Evolutionary conservation across 1,140 invertebrate species (phyloP).

Genomic region (Oppia nitens): DNA sequence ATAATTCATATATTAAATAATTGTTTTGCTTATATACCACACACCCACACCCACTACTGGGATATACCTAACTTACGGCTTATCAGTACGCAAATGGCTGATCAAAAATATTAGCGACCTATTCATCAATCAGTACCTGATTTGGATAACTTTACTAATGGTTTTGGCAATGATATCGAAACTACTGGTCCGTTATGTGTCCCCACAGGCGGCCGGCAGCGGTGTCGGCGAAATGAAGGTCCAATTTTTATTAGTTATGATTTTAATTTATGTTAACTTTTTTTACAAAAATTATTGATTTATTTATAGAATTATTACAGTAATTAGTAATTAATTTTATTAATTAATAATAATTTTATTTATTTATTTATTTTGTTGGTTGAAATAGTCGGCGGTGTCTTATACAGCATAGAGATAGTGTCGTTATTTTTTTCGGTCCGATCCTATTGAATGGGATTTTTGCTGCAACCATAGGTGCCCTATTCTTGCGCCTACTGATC

Average conservation of each 20-base stretch:
- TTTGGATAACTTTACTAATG: conserved; percentile 73
- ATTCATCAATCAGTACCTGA: conserved; percentile 57
- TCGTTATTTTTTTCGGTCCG: conserved; percentile 94
- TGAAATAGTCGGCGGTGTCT: conserved; percentile 45
- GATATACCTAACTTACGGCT: neutral
- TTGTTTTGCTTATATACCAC: neutral
- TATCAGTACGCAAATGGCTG: neutral
- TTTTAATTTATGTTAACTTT: no score
- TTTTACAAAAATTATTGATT: neutral
- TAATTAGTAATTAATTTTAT: neutral
- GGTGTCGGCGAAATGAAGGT: conserved; percentile 99
- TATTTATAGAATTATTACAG: neutral
- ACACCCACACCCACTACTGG: conserved; percentile 41
- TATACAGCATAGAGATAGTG: conserved; percentile 98
- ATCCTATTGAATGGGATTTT: conserved; percentile 97
- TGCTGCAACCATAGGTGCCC: conserved; percentile 86
- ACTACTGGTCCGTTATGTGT: conserved; percentile 80
- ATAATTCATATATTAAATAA: neutral
- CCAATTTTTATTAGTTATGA: no score
- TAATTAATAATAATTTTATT: neutral
- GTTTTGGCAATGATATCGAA: conserved; percentile 79
- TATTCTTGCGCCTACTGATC: conserved; percentile 75
- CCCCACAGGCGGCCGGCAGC: conserved; percentile 62
- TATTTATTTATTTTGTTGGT: neutral
- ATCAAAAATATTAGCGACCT: conserved; percentile 41